Evolutionary conservation across 2,888 invertebrate species (phyloP).

Genomic region (Neocrepidodera transversa): DNA sequence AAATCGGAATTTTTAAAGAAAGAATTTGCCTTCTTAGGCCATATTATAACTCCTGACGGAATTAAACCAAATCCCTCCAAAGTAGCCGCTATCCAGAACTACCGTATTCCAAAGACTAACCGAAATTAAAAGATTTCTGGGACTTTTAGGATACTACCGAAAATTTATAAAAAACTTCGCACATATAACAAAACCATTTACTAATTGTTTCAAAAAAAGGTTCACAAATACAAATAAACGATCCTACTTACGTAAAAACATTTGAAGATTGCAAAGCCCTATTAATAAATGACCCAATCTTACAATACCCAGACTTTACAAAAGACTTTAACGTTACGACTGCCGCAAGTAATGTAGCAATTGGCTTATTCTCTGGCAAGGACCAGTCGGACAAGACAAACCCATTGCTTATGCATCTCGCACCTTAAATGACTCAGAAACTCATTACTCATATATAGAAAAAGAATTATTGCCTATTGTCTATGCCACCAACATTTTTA

Average conservation of each 20-base stretch:
- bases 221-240: slow-evolving; percentile 25
- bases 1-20: slow-evolving; percentile 35
- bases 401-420: slow-evolving; percentile 37
- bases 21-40: slow-evolving; percentile 34
- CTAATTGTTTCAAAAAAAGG: slow-evolving; percentile 34
- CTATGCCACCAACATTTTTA: neutral
- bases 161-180: slow-evolving; percentile 36
- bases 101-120: slow-evolving; percentile 39
- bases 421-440: slow-evolving; percentile 8
- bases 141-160: slow-evolving; percentile 38
- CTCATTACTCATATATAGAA: neutral
- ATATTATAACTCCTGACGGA: slow-evolving; percentile 27
- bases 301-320: slow-evolving; percentile 42
- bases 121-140: slow-evolving; percentile 39
- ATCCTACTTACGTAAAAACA: slow-evolving; percentile 18
- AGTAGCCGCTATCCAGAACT: slow-evolving; percentile 35
- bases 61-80: slow-evolving; percentile 39
- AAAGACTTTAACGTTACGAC: slow-evolving; percentile 43
- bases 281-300: slow-evolving; percentile 34
- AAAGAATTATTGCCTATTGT: neutral
- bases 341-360: slow-evolving; percentile 38
- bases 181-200: slow-evolving; percentile 37
- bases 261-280: slow-evolving; percentile 37
- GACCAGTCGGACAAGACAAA: slow-evolving; percentile 35
- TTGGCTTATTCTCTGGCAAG: slow-evolving; percentile 43